A percentile compares a stretch with the other conserved stretches of the same genome.
Evolutionary conservation across 2,797 vertebrate species (phyloP).

Genomic region (Microctenopoma steveboyesi): DNA sequence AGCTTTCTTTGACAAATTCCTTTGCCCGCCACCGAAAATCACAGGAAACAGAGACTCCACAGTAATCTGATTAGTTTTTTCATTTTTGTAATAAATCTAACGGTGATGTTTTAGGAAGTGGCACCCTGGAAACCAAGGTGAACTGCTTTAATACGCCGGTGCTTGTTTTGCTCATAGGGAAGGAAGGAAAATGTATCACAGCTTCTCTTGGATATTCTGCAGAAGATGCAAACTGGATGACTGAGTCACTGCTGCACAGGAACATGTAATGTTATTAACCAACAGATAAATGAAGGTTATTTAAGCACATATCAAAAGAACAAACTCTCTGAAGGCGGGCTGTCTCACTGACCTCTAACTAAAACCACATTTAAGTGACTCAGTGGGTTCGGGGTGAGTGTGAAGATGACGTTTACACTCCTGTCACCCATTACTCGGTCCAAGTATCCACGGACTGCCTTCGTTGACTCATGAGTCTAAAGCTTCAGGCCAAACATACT

Average conservation of each 20-base stretch:
- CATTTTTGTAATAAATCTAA: conserved; percentile 49
- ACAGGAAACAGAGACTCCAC: conserved; percentile 47
- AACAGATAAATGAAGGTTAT: neutral
- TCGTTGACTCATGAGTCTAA: conserved; percentile 47
- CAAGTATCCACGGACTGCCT: conserved; percentile 25
- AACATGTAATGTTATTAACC: neutral
- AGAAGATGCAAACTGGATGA: neutral
- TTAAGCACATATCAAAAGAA: neutral
- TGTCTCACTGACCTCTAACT: conserved; percentile 45
- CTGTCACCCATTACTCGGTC: conserved; percentile 47
- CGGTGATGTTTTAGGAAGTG: conserved; percentile 46
- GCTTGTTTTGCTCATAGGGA: conserved; percentile 7
- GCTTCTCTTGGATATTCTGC: conserved; percentile 13
- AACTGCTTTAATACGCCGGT: conserved; percentile 23
- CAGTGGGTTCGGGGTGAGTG: conserved; percentile 45
- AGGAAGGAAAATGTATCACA: conserved; percentile 6
- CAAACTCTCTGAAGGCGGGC: conserved; percentile 17
- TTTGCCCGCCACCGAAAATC: conserved; percentile 52
- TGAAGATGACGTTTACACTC: conserved; percentile 40
- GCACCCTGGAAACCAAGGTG: conserved; percentile 37
- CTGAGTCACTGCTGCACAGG: conserved; percentile 3
- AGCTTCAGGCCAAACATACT: conserved; percentile 44
- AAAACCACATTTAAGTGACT: conserved; percentile 51
- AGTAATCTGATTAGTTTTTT: conserved; percentile 37
- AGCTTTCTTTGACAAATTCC: conserved; percentile 69